phyloP scores from a whole-genome alignment of 2,113 vertebrate species.

The Lutjanus erythropterus region DNA sequence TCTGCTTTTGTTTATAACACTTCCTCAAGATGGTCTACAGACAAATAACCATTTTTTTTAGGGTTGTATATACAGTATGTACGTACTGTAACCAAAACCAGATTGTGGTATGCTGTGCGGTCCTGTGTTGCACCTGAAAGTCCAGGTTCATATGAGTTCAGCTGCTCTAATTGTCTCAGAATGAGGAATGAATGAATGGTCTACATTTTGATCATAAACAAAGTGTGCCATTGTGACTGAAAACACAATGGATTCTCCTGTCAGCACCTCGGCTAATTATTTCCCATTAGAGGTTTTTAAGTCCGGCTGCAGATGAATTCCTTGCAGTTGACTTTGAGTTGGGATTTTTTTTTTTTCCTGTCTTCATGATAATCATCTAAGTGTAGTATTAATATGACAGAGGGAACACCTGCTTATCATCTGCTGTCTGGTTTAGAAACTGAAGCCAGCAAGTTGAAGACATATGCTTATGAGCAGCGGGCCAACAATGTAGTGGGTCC shows the following conservation, averaged over 20 bases:
- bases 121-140: slow-evolving; percentile 51
- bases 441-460: not conserved
- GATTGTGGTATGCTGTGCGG: slow-evolving; percentile 18
- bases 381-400: slow-evolving; percentile 15
- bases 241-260: slow-evolving; percentile 65
- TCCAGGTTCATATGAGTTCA: slow-evolving; percentile 61
- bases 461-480: not conserved
- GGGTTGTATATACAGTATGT: not conserved
- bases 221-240: slow-evolving; percentile 71
- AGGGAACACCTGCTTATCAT: slow-evolving; percentile 25
- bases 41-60: not conserved
- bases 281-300: slow-evolving; percentile 63
- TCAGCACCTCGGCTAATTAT: slow-evolving; percentile 68
- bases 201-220: slow-evolving; percentile 74
- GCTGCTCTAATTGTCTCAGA: slow-evolving; percentile 54
- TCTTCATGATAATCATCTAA: slow-evolving; percentile 33
- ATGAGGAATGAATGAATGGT: slow-evolving; percentile 65
- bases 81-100: slow-evolving; percentile 30
- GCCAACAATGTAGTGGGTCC: not conserved
- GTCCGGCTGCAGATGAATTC: slow-evolving; percentile 54
- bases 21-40: not conserved
- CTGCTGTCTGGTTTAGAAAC: not conserved
- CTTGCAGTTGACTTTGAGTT: slow-evolving; percentile 34
- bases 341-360: not conserved
- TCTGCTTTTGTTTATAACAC: not conserved